Conservation (phyloP, 2,888 invertebrate genomes). For the Neelides folsomi region DNA sequence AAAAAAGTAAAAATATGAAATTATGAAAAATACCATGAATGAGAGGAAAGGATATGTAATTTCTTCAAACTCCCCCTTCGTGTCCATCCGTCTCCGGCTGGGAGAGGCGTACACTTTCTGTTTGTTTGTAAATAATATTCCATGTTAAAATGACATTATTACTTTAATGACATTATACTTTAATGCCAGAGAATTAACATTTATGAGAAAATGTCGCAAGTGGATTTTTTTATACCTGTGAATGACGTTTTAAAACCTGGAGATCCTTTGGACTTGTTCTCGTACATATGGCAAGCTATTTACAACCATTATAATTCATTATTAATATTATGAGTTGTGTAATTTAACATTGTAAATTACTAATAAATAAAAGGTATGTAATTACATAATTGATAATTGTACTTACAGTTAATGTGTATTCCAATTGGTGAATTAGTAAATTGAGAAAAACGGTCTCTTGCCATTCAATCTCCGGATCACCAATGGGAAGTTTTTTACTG, state of each 20-base stretch:
- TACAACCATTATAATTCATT: too few relatives aligned
- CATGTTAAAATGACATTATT: not conserved
- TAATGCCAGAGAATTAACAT: not conserved
- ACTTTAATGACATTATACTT: too few relatives aligned
- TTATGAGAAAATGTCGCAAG: conserved; percentile 1
- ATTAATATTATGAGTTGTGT: too few relatives aligned
- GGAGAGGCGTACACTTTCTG: conserved; percentile 91
- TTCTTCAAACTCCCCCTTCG: conserved; percentile 94
- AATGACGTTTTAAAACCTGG: conserved; percentile 82
- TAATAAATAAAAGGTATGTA: too few relatives aligned
- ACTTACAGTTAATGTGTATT: conserved; percentile 71
- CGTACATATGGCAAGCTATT: conserved; percentile 88
- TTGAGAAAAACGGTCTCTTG: conserved; percentile 60
- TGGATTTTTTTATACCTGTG: conserved; percentile 48
- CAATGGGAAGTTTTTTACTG: conserved; percentile 89
- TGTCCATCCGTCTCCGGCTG: conserved; percentile 90
- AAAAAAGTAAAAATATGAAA: conserved; percentile 45
- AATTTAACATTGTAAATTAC: too few relatives aligned
- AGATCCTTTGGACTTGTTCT: conserved; percentile 93
- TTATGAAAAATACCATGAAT: conserved; percentile 73
- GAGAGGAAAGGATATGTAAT: conserved; percentile 98
- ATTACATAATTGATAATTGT: too few relatives aligned
- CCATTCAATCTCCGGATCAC: conserved; percentile 95
- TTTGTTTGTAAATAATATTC: conserved; percentile 2
- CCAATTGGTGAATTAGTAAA: conserved; percentile 90